Evolutionary conservation across 2,797 vertebrate genomes (phyloP).

Genomic region (Leucoraja ocellata): DNA sequence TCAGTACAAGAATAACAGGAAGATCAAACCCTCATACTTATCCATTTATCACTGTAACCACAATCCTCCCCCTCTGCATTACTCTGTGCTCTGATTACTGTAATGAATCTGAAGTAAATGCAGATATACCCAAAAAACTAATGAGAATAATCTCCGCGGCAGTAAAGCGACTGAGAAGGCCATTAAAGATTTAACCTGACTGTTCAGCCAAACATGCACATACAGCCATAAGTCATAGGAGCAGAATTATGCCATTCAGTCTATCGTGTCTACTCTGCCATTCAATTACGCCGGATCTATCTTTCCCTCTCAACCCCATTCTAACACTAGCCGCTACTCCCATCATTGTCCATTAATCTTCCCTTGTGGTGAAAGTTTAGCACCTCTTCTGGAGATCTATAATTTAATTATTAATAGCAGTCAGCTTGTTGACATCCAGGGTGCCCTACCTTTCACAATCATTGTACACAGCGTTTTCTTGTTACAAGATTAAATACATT

Average conservation of each 20-base stretch:
- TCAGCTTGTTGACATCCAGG: background rate
- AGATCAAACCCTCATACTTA: background rate
- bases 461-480: background rate
- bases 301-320: no score
- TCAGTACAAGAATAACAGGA: background rate
- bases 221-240: no score
- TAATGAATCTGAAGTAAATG: background rate
- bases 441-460: background rate
- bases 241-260: no score
- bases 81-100: background rate
- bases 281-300: no score
- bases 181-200: background rate
- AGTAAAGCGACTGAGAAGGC: background rate
- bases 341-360: background rate
- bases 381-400: background rate
- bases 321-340: background rate
- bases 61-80: background rate
- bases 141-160: background rate
- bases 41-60: background rate
- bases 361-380: background rate
- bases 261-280: no score
- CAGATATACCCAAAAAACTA: background rate
- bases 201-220: background rate
- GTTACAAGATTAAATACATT: background rate
- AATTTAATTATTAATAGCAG: background rate